Evolutionary conservation across 2,888 invertebrate genomes (phyloP), one percentile per base, ranked within the genome.

Genomic region (Drosophila neonasuta): DNA sequence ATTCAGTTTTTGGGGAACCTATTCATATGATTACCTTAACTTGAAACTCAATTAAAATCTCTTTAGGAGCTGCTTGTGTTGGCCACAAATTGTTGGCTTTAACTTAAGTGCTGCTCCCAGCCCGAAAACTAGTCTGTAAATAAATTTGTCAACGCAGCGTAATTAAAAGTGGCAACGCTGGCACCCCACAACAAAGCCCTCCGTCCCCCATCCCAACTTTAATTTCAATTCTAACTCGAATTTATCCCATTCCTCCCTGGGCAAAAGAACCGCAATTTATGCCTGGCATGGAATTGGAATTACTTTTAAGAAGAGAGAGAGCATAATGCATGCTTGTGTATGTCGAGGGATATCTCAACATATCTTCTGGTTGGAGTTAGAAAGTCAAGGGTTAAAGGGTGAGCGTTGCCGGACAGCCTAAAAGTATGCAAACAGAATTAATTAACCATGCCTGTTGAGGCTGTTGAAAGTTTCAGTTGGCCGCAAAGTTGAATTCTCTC

Each of bases 141-240:
- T 80, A 77, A 77, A 77, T 77, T 77, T 77, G 77, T 80, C 80
- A 77, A 77, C 74, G 80, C 65, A 55, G 60, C 78, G 78, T 80
- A 77, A 77, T 77, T 77, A 77, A 80, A 77, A 77, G 65, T 77
- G 77, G 65, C 80, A 74, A 48, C 48, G 3, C 44, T 29, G 15
- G 15, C 39, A 41, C 39, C 39, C 39, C 39, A 41, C 39, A 41
- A 15, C 39, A 41, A 41, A 41, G 2, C 39, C 13, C 10, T 8
- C 36, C 34, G 7, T 13, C 39, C 34, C 13, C 24, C 13, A 9
- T 24, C n/a, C 15, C 20, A 24, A 7, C 15, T 13, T 49, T 3
- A 15, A 20, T 10, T 5, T 49, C 8, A 15, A 20, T 10, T 5
- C 34, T 42, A 8, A 15, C 34, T 36, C 20, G 24, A 24, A 24